Evolutionary conservation across 2,888 invertebrate species (phyloP), one percentile per base, ranked within the genome.

Genomic region (Prosopocoilus inquinatus): DNA sequence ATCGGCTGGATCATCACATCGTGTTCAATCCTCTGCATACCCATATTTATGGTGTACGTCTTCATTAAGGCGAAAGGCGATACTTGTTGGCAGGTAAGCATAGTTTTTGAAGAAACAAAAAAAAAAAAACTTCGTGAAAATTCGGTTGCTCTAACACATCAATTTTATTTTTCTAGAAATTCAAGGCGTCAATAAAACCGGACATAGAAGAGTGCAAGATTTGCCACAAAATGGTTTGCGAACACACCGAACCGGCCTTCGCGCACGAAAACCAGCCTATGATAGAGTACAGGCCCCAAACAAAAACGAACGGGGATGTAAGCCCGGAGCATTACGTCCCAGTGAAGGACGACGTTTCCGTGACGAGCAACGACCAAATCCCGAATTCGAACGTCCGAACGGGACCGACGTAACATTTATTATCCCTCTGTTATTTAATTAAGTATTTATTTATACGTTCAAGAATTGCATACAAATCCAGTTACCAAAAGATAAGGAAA

Each of bases 1-100:
- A 79, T 95, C 49, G 95, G 95, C 41, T 95, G 95, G 95, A 80
- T 85, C 64, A 89, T 94, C 60, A 89, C 94, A 1, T 88, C 89
- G 9, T 77, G 90, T 36, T 94, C 94, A 0, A 81, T 95, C 56
- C 76, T 91, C 32, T 93, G 93, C 75, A 91, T 96, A 73, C 95
- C 95, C 8, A 84, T 88, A 49, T 89, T 90, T 73, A 91, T 91
- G 38, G 75, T 91, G 46, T 84, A 89, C 61, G 85, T 88, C 50
- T 77, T 94, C 48, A 70, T 85, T 51, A 82, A 84, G 68, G 83
- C 91, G 7, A 84, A 87, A 45, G 94, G 94, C 51, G 79, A 83
- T 45, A 87, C 80, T 58, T 80, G 90, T 54, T 78, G 81, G 72
- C 87, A 91, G 83, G 94, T 93, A 54, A 15, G 13, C 9, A 44